Evolutionary conservation across 2,797 vertebrate genomes (phyloP).

Genomic region (Gadopsis marmoratus): DNA sequence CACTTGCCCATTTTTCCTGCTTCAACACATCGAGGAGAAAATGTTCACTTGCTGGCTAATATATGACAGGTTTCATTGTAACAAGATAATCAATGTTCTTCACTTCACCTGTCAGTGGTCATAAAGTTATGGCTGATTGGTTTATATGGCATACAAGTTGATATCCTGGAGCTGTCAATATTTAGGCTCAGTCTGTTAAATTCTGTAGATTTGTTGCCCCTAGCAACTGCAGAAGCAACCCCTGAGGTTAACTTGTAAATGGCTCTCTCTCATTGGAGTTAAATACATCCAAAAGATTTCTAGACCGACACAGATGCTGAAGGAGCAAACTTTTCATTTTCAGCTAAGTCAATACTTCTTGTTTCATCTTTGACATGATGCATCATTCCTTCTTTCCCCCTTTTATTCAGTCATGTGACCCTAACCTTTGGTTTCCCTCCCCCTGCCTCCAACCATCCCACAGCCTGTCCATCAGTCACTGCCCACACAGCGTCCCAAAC

Average conservation of each 20-base stretch:
- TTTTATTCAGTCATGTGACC: slow-evolving; percentile 20
- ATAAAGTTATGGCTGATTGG: too few relatives aligned
- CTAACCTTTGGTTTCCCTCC: slow-evolving; percentile 33
- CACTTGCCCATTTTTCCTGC: too few relatives aligned
- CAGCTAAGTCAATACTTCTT: not conserved
- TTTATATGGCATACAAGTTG: not conserved
- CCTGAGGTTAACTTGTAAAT: too few relatives aligned
- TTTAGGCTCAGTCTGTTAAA: too few relatives aligned
- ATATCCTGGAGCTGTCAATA: not conserved
- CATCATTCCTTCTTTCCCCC: not conserved
- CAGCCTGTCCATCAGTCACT: slow-evolving; percentile 67
- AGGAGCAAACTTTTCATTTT: slow-evolving; percentile 9
- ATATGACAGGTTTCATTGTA: too few relatives aligned
- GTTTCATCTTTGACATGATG: slow-evolving; percentile 21
- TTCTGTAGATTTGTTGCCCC: not conserved
- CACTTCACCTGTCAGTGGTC: too few relatives aligned
- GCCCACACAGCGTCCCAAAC: slow-evolving; percentile 39
- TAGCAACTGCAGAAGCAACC: too few relatives aligned
- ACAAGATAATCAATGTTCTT: too few relatives aligned
- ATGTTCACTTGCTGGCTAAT: too few relatives aligned
- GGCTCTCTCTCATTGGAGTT: too few relatives aligned
- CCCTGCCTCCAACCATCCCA: slow-evolving; percentile 59
- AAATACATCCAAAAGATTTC: too few relatives aligned
- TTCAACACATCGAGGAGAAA: too few relatives aligned
- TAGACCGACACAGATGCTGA: not conserved